Evolutionary conservation across 2,888 invertebrate genomes (phyloP), one percentile per base, ranked within the genome.

Genomic region (Drosophila kanekoi): DNA sequence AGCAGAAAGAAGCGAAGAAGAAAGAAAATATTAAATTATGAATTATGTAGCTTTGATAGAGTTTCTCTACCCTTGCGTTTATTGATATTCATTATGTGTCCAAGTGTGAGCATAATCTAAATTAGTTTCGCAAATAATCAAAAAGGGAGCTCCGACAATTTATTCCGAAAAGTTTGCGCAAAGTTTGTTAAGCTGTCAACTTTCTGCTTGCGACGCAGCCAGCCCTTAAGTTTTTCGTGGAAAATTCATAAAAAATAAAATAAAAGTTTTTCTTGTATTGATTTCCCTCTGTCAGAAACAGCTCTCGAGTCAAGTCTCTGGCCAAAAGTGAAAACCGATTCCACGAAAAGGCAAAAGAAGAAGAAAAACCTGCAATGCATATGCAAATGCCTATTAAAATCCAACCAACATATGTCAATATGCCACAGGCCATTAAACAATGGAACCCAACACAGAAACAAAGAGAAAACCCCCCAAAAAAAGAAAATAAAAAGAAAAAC

Each of bases 401-500:
- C 68, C 43, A 71, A 71, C 73, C 62, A 49, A 49, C 84, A 87
- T 88, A 83, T 83, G 84, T 68, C 68, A 70, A 64, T 66, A 72
- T 52, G 43, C 71, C 64, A 69, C 54, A 58, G 72, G 72, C 72
- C 65, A 81, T 81, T 82, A 56, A 74, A 35, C 63, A 56, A 45
- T 23, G 47, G 40, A 49, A 56, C 44, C 47, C 47, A 23, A 23
- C 10, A 14, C 14, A 47, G 40, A 35, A 23, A 47, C 16, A 49
- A 41, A 28, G 14, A 18, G 33, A 44, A 32, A 13, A 0, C 47
- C 43, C 28, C 28, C 28, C 28, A 8, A 40, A 71, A 35, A 32
- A 65, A 58, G 23, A 57, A 66, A 54, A 49, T 63, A 35, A 32
- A 63, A 40, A 44, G 38, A 52, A 64, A 47, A 49, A 57, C 43